phyloP scores from a whole-genome alignment of 2,113 vertebrate species.

The Phyllopteryx taeniolatus region DNA sequence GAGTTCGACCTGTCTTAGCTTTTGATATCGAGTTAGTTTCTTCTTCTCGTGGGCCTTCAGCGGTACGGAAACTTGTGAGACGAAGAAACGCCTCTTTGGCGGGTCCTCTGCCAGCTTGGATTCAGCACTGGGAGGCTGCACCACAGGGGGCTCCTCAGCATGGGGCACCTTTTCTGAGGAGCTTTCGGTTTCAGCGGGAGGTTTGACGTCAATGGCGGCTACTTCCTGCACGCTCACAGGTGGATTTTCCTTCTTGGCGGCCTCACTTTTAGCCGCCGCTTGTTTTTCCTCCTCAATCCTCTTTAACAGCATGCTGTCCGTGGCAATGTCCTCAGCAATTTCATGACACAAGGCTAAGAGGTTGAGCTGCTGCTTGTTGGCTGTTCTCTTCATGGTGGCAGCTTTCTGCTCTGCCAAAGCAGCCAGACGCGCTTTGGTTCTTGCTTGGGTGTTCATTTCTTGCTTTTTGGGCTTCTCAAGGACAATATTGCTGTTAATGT shows the following conservation, averaged over 20 bases:
- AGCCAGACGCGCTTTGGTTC: conserved; percentile 76
- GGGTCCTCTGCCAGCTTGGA: conserved; percentile 51
- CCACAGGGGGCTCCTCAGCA: conserved; percentile 38
- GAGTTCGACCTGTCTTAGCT: conserved; percentile 74
- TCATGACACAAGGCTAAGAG: conserved; percentile 95
- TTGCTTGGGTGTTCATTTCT: conserved; percentile 78
- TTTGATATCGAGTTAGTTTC: conserved; percentile 75
- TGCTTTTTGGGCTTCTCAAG: conserved; percentile 70
- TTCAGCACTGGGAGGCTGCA: conserved; percentile 2
- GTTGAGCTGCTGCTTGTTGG: conserved; percentile 83
- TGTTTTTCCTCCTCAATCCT: conserved; percentile 74
- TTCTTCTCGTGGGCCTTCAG: conserved; percentile 86
- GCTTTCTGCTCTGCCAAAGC: conserved; percentile 75
- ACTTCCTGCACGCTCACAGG: conserved; percentile 22
- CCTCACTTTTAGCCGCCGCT: conserved; percentile 40
- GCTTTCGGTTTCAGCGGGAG: conserved; percentile 50
- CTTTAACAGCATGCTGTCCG: conserved; percentile 89
- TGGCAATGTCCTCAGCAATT: conserved; percentile 96
- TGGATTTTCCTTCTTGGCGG: conserved; percentile 37
- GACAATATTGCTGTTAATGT: conserved; percentile 24
- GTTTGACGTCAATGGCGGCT: conserved; percentile 14
- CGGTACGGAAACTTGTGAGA: conserved; percentile 84
- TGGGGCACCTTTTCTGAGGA: conserved; percentile 27
- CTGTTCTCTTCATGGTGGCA: conserved; percentile 65
- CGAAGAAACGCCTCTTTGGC: conserved; percentile 89